Evolutionary conservation across 2,113 vertebrate species (phyloP).

Genomic region (Cephalopterus ornatus): DNA sequence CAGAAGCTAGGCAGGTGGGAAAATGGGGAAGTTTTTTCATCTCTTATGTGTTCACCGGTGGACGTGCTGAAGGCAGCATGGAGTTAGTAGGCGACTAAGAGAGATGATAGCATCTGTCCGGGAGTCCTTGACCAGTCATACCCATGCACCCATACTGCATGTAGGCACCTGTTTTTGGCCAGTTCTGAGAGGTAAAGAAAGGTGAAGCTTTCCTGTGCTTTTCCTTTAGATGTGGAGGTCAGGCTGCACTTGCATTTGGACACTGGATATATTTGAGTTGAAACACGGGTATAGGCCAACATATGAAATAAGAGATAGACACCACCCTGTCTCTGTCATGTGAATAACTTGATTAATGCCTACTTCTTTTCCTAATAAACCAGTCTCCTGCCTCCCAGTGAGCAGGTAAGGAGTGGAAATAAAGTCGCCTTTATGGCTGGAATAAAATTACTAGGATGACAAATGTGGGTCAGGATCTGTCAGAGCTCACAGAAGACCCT

Average conservation of each 20-base stretch:
- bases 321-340: background rate
- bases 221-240: background rate
- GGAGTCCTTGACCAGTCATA: background rate
- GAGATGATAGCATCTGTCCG: background rate
- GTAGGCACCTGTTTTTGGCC: background rate
- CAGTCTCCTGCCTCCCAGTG: background rate
- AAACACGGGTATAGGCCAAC: background rate
- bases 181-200: background rate
- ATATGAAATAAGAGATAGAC: background rate
- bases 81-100: background rate
- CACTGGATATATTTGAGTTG: background rate
- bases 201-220: background rate
- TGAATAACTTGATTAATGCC: background rate
- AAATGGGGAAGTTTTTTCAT: background rate
- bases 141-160: no score
- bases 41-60: accelerated
- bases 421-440: background rate
- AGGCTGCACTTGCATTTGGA: background rate
- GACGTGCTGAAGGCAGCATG: background rate
- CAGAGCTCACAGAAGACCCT: background rate
- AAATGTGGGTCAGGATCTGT: background rate
- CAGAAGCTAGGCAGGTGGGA: background rate
- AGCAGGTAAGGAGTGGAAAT: background rate
- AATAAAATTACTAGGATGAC: background rate
- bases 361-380: background rate